A percentile compares a stretch with the other conserved stretches of the same genome.
Conservation (phyloP, 2,888 invertebrate genomes). For the Tachina fera region DNA sequence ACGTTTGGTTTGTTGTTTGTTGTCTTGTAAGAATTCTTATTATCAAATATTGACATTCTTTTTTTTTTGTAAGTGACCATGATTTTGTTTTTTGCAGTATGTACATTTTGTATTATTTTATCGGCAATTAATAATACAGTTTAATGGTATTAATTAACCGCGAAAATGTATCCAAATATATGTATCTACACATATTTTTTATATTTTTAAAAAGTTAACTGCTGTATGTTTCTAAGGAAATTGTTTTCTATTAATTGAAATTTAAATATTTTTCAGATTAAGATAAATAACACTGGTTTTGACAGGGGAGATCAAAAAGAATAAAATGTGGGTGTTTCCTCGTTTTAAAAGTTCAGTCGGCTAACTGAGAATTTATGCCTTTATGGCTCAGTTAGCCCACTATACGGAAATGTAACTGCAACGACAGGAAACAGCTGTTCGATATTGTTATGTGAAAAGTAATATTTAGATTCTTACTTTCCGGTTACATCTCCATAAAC, state of each 20-base stretch:
- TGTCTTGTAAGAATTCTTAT: slow-evolving; percentile 31
- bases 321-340: no score
- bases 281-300: not conserved
- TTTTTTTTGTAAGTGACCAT: slow-evolving; percentile 39
- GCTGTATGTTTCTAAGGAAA: not conserved
- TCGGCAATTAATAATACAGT: slow-evolving; percentile 2
- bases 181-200: not conserved
- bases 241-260: slow-evolving; percentile 15
- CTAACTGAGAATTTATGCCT: no score
- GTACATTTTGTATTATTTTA: slow-evolving; percentile 3
- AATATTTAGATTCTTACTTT: no score
- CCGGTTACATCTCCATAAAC: no score
- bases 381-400: no score
- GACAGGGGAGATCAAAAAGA: no score
- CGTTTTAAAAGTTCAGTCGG: no score
- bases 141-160: not conserved
- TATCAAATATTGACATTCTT: slow-evolving; percentile 43
- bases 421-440: no score
- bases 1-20: slow-evolving; percentile 36
- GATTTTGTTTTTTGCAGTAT: slow-evolving; percentile 39
- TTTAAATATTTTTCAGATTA: slow-evolving; percentile 12
- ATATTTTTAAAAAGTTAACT: slow-evolving; percentile 1
- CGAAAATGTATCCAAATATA: not conserved
- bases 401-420: no score
- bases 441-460: no score